These are phyloP conservation scores for Cacatua alba DNA, from an alignment of 2,113 vertebrate genomes.

Conservation along the genomic window DNA sequence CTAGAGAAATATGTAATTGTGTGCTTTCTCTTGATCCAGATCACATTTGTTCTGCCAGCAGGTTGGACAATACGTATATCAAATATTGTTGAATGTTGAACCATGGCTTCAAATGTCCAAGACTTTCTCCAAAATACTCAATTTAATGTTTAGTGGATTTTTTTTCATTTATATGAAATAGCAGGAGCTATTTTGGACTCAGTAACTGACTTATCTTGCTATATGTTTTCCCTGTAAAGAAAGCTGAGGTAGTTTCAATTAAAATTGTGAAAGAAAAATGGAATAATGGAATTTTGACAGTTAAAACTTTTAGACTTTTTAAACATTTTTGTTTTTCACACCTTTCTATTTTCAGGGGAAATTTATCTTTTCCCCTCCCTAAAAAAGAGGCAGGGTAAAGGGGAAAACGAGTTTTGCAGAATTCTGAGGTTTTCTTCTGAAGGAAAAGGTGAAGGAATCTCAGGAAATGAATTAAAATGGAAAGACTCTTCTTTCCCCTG, in stretches of 20 bases:
- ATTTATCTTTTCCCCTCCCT: rapidly evolving
- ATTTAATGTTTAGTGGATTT: background rate
- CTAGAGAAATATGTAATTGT: background rate
- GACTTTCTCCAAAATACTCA: background rate
- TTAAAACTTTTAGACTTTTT: background rate
- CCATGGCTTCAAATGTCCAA: background rate
- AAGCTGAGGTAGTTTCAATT: background rate
- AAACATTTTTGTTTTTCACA: background rate
- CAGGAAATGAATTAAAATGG: background rate
- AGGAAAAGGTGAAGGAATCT: background rate
- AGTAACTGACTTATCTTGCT: background rate
- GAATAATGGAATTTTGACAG: background rate
- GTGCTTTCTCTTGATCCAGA: background rate
- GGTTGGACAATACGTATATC: background rate
- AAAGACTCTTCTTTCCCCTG: background rate
- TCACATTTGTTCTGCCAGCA: background rate
- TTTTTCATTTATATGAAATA: background rate
- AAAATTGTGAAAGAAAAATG: background rate
- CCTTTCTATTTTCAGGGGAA: background rate
- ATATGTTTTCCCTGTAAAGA: background rate
- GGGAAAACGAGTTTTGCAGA: background rate
- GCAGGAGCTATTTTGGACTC: background rate
- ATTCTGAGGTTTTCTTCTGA: background rate
- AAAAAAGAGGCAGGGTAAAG: background rate
- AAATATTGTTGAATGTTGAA: background rate